These are phyloP conservation scores for Mythimna ferrago DNA, from an alignment of 2,888 invertebrate species.

Conservation along the genomic window DNA sequence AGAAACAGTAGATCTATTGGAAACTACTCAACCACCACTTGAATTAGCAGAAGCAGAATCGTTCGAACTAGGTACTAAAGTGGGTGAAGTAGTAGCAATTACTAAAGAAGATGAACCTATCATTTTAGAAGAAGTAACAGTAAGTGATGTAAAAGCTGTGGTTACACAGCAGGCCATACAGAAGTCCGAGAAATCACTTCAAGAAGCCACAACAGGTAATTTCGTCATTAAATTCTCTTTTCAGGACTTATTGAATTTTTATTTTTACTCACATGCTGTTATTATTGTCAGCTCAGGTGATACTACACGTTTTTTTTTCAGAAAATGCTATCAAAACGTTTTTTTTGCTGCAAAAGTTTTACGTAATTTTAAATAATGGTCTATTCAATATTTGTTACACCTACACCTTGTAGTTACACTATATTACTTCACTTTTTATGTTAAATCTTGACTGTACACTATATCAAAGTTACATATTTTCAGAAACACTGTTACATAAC, in stretches of 20 bases:
- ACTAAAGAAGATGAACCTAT: constrained; percentile 6
- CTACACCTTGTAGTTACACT: background rate
- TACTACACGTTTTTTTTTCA: background rate
- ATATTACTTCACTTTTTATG: background rate
- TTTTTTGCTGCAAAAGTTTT: background rate
- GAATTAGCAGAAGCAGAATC: constrained; percentile 11
- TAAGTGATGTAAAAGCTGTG: constrained; percentile 11
- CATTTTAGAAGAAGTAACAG: constrained; percentile 16
- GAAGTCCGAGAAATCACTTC: constrained; percentile 19
- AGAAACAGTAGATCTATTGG: background rate
- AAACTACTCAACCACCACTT: constrained; percentile 4
- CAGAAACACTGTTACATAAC: constrained; percentile 65
- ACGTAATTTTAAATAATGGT: background rate
- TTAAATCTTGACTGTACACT: constrained; percentile 17
- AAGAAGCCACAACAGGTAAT: constrained; percentile 49
- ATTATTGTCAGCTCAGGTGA: too few relatives aligned
- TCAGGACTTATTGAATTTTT: background rate
- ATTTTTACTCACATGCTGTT: background rate
- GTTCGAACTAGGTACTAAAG: background rate
- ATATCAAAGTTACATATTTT: constrained; percentile 60
- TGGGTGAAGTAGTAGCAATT: constrained; percentile 6
- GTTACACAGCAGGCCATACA: background rate
- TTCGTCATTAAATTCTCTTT: background rate
- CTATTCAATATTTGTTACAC: background rate
- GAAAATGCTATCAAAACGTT: background rate